Base-by-base conservation (phyloP, 1,140 invertebrate genomes). In the Ips nitidus region DNA sequence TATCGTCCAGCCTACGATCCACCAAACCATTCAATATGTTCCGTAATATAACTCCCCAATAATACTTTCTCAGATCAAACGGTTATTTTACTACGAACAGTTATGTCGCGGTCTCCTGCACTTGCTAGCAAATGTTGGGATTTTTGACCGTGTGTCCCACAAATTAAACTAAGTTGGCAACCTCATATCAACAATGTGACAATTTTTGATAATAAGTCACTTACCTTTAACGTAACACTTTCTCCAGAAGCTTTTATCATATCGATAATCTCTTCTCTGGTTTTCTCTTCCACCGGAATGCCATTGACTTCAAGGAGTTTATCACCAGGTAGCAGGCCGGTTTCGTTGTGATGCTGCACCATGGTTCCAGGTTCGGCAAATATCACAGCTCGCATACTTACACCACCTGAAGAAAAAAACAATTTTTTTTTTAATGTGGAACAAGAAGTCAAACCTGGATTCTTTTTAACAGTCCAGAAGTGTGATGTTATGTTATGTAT, bases 321-420 rank as follows among this genome's bases (percentile, higher is more conserved):
- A 83, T 98, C 96, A 5, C 96, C 96, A 45, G 96, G 95, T 53
- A 98, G 80, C 6, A 98, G 83, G n/a, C 91, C 93, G 37, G 91
- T 93, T 67, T 93, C 89, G 79, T 89, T 89, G 58, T 88, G 86
- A 74, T 89, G 86, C 59, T 89, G 88, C 41, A 89, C 86, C 75
- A 90, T 86, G n/a, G 87, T 89, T 43, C 93, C 93, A 1, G 96
- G 95, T 81, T 98, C 95, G 3, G 95, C 95, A 78, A 97, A 94
- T 57, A 95, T 93, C 2, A 97, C 92, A 41, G 91, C 87, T 71
- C 89, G 88, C 80, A 90, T 82, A n/a, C 82, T 84, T 53, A 85
- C 80, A 39, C 69, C 70, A 69, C 66, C 66, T 64, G 42, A 5
- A 22, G 41, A 52, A 37, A 56, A 47, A 37, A 56, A 56, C 3